Conservation (phyloP, 2,113 vertebrate genomes). For the Tragelaphus strepsiceros region DNA sequence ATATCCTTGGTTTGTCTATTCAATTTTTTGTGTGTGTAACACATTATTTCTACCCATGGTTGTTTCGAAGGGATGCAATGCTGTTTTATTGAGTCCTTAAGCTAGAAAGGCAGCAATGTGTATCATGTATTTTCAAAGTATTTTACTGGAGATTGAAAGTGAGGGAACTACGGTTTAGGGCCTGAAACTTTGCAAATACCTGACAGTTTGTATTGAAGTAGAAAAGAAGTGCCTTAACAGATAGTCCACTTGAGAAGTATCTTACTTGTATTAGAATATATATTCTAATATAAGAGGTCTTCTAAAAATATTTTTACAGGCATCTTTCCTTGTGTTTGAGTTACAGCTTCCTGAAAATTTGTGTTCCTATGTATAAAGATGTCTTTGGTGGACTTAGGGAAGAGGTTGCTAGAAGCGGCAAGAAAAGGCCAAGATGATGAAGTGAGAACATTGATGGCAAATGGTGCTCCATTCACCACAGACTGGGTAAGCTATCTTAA, state of each 20-base stretch:
- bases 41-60: background rate
- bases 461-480: conserved; percentile 93
- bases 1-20: background rate
- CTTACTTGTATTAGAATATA: background rate
- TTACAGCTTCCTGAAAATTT: conserved; percentile 49
- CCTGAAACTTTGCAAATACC: background rate
- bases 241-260: background rate
- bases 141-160: background rate
- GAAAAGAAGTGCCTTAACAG: background rate
- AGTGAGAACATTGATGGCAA: conserved; percentile 91
- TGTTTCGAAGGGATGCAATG: background rate
- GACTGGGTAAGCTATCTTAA: conserved; percentile 87
- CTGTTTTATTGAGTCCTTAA: background rate
- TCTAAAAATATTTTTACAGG: background rate
- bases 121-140: background rate
- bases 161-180: background rate
- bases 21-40: background rate
- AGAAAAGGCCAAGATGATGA: conserved; percentile 93
- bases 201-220: background rate
- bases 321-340: background rate
- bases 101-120: fast-evolving
- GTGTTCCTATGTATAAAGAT: conserved; percentile 81
- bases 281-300: background rate
- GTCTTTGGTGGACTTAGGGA: conserved; percentile 94
- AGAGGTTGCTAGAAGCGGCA: conserved; percentile 92